Conservation (phyloP, 2,888 invertebrate genomes). For the Erebia palarica region DNA sequence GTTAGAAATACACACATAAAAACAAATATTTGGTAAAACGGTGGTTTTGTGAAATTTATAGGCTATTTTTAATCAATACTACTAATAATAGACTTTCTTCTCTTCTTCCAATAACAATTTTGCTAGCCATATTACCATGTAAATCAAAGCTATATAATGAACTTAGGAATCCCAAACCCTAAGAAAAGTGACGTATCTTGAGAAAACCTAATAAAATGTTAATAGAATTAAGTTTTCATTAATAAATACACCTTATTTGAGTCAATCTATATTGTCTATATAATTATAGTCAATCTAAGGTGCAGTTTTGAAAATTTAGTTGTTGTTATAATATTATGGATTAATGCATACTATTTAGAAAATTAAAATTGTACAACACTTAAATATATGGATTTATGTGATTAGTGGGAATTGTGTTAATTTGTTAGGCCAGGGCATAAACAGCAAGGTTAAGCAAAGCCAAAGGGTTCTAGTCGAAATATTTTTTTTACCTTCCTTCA, state of each 20-base stretch:
- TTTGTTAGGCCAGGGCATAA: neutral
- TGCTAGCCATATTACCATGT: no score
- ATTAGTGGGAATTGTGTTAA: constrained; percentile 4
- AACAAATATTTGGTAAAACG: neutral
- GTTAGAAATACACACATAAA: neutral
- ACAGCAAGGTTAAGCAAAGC: constrained; percentile 24
- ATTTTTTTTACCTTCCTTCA: constrained; percentile 15
- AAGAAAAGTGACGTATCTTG: no score
- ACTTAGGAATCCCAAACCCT: no score
- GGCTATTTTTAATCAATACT: no score
- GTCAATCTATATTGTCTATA: no score
- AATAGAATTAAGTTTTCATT: no score
- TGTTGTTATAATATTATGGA: neutral
- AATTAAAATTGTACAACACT: neutral
- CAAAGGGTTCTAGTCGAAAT: neutral
- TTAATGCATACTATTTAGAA: neutral
- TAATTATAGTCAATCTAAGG: no score
- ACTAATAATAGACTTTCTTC: neutral
- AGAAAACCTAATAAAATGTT: no score
- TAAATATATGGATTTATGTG: neutral
- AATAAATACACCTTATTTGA: no score
- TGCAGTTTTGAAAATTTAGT: no score
- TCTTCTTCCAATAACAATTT: neutral
- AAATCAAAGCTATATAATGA: no score
- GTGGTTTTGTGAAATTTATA: no score